Evolutionary conservation across 1,140 invertebrate species (phyloP).

Genomic region (Lithobius niger): DNA sequence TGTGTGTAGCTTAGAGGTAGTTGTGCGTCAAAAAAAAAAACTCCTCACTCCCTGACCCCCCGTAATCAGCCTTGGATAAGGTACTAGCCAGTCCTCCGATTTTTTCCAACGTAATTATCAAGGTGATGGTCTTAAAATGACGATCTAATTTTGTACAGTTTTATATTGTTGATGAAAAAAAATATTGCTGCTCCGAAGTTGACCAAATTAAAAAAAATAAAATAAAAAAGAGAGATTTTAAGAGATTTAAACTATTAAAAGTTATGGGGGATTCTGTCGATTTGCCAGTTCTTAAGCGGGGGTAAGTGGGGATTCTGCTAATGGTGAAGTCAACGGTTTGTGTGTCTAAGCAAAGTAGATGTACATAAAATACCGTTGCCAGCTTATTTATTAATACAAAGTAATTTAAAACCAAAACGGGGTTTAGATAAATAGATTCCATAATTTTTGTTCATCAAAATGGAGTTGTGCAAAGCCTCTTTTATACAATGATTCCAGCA

Average conservation of each 20-base stretch:
- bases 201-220: neutral
- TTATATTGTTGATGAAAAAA: slow-evolving; percentile 1
- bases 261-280: neutral
- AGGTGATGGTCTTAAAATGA: neutral
- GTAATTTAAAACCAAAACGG: neutral
- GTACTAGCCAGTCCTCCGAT: neutral
- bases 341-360: too few relatives aligned
- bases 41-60: neutral
- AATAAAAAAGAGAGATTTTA: neutral
- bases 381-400: neutral
- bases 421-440: neutral
- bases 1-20: slow-evolving; percentile 1
- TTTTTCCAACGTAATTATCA: neutral
- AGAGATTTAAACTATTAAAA: neutral
- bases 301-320: too few relatives aligned
- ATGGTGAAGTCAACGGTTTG: too few relatives aligned
- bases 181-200: neutral
- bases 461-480: neutral
- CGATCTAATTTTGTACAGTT: slow-evolving; percentile 5
- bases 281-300: too few relatives aligned
- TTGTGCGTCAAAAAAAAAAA: neutral
- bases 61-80: neutral
- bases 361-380: too few relatives aligned
- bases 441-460: neutral
- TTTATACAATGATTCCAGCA: slow-evolving; percentile 2